A percentile compares a stretch with the other conserved stretches of the same genome.
Conservation (phyloP, 1,140 invertebrate species). For the Plodia interpunctella region DNA sequence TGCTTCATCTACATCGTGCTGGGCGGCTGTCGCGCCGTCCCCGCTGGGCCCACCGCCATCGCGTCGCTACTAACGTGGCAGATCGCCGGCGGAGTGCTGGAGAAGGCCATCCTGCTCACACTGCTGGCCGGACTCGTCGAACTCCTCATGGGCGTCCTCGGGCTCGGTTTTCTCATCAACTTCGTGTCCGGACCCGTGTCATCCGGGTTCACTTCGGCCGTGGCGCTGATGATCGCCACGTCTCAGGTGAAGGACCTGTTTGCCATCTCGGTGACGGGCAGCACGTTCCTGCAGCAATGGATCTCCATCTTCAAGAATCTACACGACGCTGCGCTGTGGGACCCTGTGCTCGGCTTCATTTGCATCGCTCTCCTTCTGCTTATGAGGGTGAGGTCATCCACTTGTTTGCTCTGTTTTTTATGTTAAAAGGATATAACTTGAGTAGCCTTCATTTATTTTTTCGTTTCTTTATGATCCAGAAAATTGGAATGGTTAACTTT, state of each 20-base stretch:
- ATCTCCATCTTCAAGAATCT: conserved; percentile 81
- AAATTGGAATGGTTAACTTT: conserved; percentile 78
- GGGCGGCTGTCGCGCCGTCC: conserved; percentile 94
- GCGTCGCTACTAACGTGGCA: conserved; percentile 89
- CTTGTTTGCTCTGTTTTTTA: no score
- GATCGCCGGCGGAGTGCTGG: conserved; percentile 82
- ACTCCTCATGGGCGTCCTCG: conserved; percentile 90
- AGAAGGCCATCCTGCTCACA: conserved; percentile 88
- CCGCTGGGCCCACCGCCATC: conserved; percentile 92
- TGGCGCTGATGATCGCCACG: conserved; percentile 92
- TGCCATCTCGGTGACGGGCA: conserved; percentile 85
- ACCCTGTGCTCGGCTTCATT: conserved; percentile 82
- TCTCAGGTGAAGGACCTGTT: conserved; percentile 92
- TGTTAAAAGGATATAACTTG: no score
- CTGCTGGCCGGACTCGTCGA: conserved; percentile 89
- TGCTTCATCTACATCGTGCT: conserved; percentile 94
- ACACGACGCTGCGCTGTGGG: conserved; percentile 79
- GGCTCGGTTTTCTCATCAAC: conserved; percentile 94
- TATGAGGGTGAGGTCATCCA: conserved; percentile 78
- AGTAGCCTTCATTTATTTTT: no score
- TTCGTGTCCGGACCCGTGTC: conserved; percentile 96
- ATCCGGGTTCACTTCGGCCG: conserved; percentile 94
- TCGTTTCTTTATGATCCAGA: conserved; percentile 59
- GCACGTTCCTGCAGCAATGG: conserved; percentile 86
- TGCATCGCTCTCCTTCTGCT: conserved; percentile 85